These are phyloP conservation scores for Novumbra hubbsi DNA, from an alignment of 2,797 vertebrate genomes.

Conservation along the genomic window DNA sequence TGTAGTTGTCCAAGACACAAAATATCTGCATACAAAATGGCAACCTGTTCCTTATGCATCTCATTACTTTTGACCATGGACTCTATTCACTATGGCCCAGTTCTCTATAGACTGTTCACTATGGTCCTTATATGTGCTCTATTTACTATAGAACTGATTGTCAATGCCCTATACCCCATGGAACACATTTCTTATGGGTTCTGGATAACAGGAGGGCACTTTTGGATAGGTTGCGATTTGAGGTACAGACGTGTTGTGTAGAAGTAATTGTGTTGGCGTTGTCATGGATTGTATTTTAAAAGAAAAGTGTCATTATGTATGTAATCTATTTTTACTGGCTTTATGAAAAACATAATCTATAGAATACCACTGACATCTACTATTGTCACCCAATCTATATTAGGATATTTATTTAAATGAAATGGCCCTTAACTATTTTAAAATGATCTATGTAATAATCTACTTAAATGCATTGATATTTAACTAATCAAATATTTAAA, in stretches of 20 bases:
- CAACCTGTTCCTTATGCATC: background rate
- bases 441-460: slow-evolving; percentile 13
- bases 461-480: slow-evolving; percentile 30
- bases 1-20: background rate
- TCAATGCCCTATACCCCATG: too few species aligned
- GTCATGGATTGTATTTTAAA: slow-evolving; percentile 6
- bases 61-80: background rate
- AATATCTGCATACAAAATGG: background rate
- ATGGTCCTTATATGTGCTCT: too few species aligned
- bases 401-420: slow-evolving; percentile 31
- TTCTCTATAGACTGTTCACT: too few species aligned
- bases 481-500: background rate
- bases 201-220: background rate
- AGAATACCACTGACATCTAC: slow-evolving; percentile 22
- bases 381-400: slow-evolving; percentile 13
- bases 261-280: background rate
- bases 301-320: background rate
- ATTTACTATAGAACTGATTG: too few species aligned
- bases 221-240: background rate
- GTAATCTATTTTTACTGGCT: slow-evolving; percentile 19
- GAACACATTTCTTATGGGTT: too few species aligned
- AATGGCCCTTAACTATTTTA: slow-evolving; percentile 11
- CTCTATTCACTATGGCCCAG: too few species aligned
- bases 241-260: background rate
- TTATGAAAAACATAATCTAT: slow-evolving; percentile 10